A percentile compares a stretch with the other conserved stretches of the same genome.
Evolutionary conservation across 2,113 vertebrate species (phyloP).

Genomic region (Ophthalmolycus amberensis): DNA sequence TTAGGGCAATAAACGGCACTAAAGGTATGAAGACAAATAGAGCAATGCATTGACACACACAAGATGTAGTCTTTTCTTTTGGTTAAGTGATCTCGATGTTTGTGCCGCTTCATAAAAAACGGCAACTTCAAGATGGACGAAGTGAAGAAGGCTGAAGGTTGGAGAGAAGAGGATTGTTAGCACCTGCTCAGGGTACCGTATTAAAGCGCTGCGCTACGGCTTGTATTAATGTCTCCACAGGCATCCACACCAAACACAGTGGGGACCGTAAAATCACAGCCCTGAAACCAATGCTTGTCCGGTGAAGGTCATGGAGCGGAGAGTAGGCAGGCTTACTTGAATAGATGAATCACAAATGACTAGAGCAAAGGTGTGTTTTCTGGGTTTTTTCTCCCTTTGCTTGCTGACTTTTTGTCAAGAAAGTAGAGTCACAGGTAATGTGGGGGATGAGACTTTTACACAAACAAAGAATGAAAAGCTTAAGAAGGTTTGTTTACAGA

Average conservation of each 20-base stretch:
- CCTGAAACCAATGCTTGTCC: slow-evolving; percentile 67
- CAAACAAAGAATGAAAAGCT: slow-evolving; percentile 14
- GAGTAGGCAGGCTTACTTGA: slow-evolving; percentile 55
- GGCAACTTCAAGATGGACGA: slow-evolving; percentile 13
- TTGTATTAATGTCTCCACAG: slow-evolving; percentile 72
- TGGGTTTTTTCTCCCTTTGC: neutral
- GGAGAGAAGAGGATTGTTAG: slow-evolving; percentile 48
- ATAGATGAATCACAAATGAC: slow-evolving; percentile 73
- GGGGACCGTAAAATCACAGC: slow-evolving; percentile 69
- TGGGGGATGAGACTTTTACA: slow-evolving; percentile 3
- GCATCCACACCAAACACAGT: slow-evolving; percentile 59
- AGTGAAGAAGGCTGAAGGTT: slow-evolving; percentile 53
- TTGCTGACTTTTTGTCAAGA: slow-evolving; percentile 34
- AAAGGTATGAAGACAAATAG: slow-evolving; percentile 38
- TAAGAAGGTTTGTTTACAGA: neutral
- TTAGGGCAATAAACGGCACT: slow-evolving; percentile 43
- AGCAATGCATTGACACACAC: neutral
- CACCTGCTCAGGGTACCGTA: slow-evolving; percentile 37
- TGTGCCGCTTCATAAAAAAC: slow-evolving; percentile 19
- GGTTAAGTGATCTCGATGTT: slow-evolving; percentile 29
- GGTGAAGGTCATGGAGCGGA: slow-evolving; percentile 67
- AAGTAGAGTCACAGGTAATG: slow-evolving; percentile 3
- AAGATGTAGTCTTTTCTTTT: neutral
- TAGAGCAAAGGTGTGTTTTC: neutral
- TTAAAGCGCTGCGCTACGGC: slow-evolving; percentile 53